Evolutionary conservation across 2,797 vertebrate species (phyloP).

Genomic region (Hapalemur alaotrensis): DNA sequence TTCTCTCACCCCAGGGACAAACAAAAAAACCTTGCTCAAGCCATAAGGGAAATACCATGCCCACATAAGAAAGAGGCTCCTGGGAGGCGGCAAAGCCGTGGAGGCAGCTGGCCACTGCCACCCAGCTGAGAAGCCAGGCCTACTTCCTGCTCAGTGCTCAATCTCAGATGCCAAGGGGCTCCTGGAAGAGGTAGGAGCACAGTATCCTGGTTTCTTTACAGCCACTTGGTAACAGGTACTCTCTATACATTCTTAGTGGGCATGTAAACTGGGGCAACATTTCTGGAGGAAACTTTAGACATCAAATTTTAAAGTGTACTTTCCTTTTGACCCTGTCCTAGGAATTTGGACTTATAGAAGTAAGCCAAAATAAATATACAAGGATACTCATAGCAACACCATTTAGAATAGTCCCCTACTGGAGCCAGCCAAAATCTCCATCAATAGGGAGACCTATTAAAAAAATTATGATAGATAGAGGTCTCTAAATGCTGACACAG

Average conservation of each 20-base stretch:
- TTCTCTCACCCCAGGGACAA: neutral
- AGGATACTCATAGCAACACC: neutral
- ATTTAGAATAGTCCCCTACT: neutral
- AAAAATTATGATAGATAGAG: neutral
- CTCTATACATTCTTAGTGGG: neutral
- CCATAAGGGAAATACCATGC: neutral
- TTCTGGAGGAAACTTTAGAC: conserved; percentile 9
- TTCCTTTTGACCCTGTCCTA: neutral
- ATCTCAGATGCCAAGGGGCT: neutral
- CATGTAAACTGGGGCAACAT: neutral
- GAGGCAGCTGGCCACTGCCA: neutral
- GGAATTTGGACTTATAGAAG: neutral
- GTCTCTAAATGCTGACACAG: neutral
- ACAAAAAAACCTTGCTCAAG: neutral
- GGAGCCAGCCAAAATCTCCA: neutral
- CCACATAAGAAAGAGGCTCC: neutral
- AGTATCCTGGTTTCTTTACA: neutral
- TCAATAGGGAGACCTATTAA: neutral
- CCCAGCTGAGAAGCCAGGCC: neutral
- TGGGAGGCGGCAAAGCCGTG: neutral
- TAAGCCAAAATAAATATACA: conserved; percentile 5
- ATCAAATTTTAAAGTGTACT: neutral
- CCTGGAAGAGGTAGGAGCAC: neutral
- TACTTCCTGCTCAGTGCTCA: rapidly evolving
- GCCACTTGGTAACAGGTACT: neutral